A percentile compares a stretch with the other conserved stretches of the same genome.
These are phyloP conservation scores for Prosapia bicincta DNA, from an alignment of 2,888 invertebrate genomes.

Conservation along the genomic window DNA sequence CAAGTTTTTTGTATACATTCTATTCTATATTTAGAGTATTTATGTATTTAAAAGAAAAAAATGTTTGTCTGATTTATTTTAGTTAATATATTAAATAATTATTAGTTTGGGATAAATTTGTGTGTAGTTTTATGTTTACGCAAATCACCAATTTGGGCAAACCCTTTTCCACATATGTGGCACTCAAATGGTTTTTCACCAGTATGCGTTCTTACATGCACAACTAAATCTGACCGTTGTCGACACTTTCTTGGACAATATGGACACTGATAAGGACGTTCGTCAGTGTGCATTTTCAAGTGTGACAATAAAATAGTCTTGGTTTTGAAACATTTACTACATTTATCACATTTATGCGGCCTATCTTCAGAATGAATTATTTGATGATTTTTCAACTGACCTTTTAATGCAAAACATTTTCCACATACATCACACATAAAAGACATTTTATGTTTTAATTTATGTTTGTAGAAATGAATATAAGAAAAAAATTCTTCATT, in stretches of 20 bases:
- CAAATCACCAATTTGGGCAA: conserved; percentile 42
- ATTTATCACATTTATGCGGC: conserved; percentile 39
- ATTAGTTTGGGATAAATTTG: too few relatives aligned
- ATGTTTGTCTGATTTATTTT: too few relatives aligned
- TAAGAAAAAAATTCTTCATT: conserved; percentile 30
- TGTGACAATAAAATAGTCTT: conserved; percentile 32
- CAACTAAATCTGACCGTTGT: conserved; percentile 13
- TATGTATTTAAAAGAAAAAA: too few relatives aligned
- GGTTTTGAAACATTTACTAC: conserved; percentile 35
- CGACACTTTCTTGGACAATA: conserved; percentile 51
- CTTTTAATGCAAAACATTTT: conserved; percentile 48
- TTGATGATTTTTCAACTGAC: conserved; percentile 47
- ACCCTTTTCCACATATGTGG: conserved; percentile 32
- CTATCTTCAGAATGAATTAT: conserved; percentile 38
- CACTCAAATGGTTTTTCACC: conserved; percentile 17
- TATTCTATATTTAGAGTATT: too few relatives aligned
- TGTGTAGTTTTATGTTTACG: conserved; percentile 40
- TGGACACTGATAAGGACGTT: conserved; percentile 53
- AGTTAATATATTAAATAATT: too few relatives aligned
- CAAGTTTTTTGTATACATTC: too few relatives aligned
- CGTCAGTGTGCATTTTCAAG: conserved; percentile 46
- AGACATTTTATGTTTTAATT: conserved; percentile 44
- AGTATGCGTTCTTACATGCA: conserved; percentile 20
- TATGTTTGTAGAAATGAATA: conserved; percentile 29
- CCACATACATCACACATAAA: conserved; percentile 50